These are phyloP conservation scores for Amphiprion ocellaris DNA, from an alignment of 2,113 vertebrate genomes.

Conservation along the genomic window DNA sequence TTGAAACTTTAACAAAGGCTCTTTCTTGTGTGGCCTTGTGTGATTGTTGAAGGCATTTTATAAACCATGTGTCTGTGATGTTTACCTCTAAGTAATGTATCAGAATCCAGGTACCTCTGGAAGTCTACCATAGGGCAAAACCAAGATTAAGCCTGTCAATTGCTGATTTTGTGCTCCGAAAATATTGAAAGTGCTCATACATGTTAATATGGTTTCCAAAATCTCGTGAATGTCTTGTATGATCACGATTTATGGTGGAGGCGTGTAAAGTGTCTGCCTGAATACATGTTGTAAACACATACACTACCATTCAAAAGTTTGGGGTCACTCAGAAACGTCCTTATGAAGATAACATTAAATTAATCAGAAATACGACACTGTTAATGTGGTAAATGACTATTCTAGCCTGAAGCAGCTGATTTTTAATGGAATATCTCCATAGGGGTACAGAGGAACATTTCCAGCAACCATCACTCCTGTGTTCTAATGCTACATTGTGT, in stretches of 20 bases:
- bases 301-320: too few relatives aligned
- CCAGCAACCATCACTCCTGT: too few relatives aligned
- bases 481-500: too few relatives aligned
- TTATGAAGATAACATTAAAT: too few relatives aligned
- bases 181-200: neutral
- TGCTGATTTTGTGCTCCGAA: neutral
- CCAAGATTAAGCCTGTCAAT: neutral
- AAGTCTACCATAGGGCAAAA: neutral
- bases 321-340: too few relatives aligned
- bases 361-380: too few relatives aligned
- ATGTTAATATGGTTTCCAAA: neutral
- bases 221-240: neutral
- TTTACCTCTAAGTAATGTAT: constrained; percentile 27
- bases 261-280: too few relatives aligned
- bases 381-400: too few relatives aligned
- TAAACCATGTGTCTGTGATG: neutral
- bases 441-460: too few relatives aligned
- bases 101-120: neutral
- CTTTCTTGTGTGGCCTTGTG: constrained; percentile 33
- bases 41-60: constrained; percentile 27
- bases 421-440: too few relatives aligned
- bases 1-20: constrained; percentile 28
- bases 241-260: neutral
- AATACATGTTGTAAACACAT: too few relatives aligned
- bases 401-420: too few relatives aligned